Conservation (phyloP, 2,797 vertebrate species). For the Cheirogaleus major region DNA sequence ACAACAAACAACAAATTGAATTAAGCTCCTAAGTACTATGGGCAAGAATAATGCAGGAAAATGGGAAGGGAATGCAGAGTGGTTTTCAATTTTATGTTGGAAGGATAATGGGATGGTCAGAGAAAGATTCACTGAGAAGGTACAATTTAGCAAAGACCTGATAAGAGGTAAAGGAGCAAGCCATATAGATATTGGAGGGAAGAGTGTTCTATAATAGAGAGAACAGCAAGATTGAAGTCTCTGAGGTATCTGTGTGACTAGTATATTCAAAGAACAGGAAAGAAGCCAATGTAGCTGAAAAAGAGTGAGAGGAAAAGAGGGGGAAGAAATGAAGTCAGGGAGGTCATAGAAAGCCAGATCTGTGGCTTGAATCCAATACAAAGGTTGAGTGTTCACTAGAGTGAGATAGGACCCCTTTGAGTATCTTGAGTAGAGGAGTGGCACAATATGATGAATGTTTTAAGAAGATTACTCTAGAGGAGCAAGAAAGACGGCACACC, state of each 20-base stretch:
- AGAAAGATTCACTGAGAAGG: not conserved
- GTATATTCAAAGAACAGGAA: not conserved
- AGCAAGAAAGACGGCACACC: no score
- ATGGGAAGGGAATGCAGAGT: not conserved
- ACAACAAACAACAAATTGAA: not conserved
- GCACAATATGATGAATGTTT: not conserved
- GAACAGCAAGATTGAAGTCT: not conserved
- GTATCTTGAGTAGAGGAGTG: not conserved
- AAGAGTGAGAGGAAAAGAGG: not conserved
- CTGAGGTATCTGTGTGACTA: not conserved
- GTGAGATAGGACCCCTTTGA: not conserved
- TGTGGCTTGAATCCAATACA: not conserved
- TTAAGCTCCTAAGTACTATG: not conserved
- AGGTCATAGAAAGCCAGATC: not conserved
- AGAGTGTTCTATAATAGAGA: not conserved
- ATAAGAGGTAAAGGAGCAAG: not conserved
- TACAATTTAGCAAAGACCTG: not conserved
- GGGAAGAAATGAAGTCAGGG: not conserved
- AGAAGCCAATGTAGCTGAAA: not conserved
- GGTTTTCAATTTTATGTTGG: not conserved
- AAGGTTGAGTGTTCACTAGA: not conserved
- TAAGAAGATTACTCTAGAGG: not conserved
- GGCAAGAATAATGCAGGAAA: not conserved
- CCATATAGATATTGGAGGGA: not conserved
- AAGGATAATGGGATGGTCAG: not conserved